Base-by-base conservation (phyloP, 2,113 vertebrate species). In the Coracopsis vasa region DNA sequence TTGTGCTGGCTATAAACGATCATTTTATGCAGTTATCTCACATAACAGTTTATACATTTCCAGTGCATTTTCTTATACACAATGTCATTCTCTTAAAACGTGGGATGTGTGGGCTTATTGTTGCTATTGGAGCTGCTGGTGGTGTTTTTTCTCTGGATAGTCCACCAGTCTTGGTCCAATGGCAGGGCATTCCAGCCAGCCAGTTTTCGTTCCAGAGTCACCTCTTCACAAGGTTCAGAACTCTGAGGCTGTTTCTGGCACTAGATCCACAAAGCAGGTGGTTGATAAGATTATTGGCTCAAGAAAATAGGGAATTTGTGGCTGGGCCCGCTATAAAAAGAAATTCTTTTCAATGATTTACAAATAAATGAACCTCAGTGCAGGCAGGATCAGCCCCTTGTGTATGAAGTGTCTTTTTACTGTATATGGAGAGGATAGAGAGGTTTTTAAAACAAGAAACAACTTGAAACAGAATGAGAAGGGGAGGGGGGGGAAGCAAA, bases 201-300 rank as follows among this genome's bases (percentile, higher is more conserved):
- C 35, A 48, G 33, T 50, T 90, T 74, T 67, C 42, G 44, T 90
- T 84, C 74, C 88, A 74, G 53, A 88, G 47, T 81, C 0, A 0
- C 65, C 64, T 81, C 77, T 92, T 69, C 44, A 37, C 13, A 13
- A 74, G 31, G 28, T 79, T 86, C 51, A 84, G 90, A 88, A 20
- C 24, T 44, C 24, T 4, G 21, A 93, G 51, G 65, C 51, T 48
- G 19, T 84, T 91, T 71, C 73, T 78, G 83, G 86, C 1, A 1
- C 56, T 50, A 35, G 74, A 65, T 66, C 65, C 90, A 81, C 51
- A 29, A 75, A 92, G n/a, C 94, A 94, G 86, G 96, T 94, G 78
- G 61, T 75, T 88, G 95, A 93, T 86, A 95, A 95, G 77, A 69
- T 73, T 93, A 87, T 18, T 96, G 92, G 92, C 95, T 90, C 72